These are phyloP conservation scores for Lasioglossum villosulum DNA, from an alignment of 2,888 invertebrate genomes.

Conservation along the genomic window DNA sequence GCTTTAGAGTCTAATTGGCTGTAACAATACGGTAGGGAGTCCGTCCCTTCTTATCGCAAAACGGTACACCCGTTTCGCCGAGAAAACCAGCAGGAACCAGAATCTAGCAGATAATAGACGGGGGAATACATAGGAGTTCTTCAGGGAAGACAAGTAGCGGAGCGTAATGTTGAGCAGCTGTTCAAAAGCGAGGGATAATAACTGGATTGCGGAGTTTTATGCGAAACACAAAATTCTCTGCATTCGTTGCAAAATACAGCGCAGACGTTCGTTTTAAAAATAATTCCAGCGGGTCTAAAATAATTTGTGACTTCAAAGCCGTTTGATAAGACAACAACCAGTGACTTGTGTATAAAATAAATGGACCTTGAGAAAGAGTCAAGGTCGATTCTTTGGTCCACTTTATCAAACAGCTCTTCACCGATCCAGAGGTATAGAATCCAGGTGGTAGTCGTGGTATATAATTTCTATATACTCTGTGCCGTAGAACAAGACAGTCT, in stretches of 20 bases:
- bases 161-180: not conserved
- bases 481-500: not conserved
- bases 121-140: not conserved
- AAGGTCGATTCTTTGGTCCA: too few relatives aligned
- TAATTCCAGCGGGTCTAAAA: too few relatives aligned
- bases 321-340: too few relatives aligned
- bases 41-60: not conserved
- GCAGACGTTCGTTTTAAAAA: too few relatives aligned
- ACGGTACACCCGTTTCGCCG: not conserved
- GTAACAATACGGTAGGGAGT: not conserved
- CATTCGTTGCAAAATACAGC: too few relatives aligned
- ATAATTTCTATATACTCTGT: not conserved
- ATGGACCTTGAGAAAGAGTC: too few relatives aligned
- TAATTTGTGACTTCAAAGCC: too few relatives aligned
- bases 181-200: not conserved
- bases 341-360: too few relatives aligned
- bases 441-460: not conserved
- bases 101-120: not conserved
- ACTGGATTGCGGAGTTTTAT: not conserved
- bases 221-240: too few relatives aligned
- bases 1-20: slow-evolving; percentile 21
- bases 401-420: too few relatives aligned
- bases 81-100: not conserved
- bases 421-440: not conserved
- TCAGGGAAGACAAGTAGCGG: not conserved